Evolutionary conservation across 1,140 invertebrate genomes (phyloP), one percentile per base, ranked within the genome.

Genomic region (Pseudomyrmex pallidus): DNA sequence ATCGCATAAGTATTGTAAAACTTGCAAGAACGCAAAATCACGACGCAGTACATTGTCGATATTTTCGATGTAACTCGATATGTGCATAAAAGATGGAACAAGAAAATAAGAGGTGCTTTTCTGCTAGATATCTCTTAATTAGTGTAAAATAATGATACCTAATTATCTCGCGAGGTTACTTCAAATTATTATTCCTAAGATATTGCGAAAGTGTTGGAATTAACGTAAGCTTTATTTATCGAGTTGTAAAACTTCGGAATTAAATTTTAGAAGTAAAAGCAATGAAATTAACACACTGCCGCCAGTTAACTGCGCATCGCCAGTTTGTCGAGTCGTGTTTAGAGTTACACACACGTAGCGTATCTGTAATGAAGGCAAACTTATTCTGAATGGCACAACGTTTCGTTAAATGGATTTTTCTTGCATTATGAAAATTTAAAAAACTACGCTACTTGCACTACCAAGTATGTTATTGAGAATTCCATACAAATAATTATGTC

Each of bases 261-360:
- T 22, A 64, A 82, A 82, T 82, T 85, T 85, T 73, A 78, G 61
- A 80, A 66, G 56, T 54, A 35, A 48, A 2, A 48, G 57, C 22
- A 80, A 84, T 82, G 52, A 82, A 59, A 44, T 82, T 73, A 82
- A 82, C 67, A 44, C 54, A 54, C 5, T 35, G 5, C 50, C 9
- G 57, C 52, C 12, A 46, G 59, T 70, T 77, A 80, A 59, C 64
- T 73, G 44, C 54, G 22, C 35, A 25, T 61, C 15, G 46, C 56
- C 48, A 50, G 48, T 52, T 82, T 62, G 17, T 13, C 22, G 48
- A 62, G 20, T 57, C 22, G 61, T 57, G 50, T 61, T 63, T 70
- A 54, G 17, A 67, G 35, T 78, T 78, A 25, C 68, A 72, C 62
- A 72, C 22, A 15, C 52, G 54, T 15, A 35, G 56, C 62, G 52